Evolutionary conservation across 2,888 invertebrate genomes (phyloP).

Genomic region (Limnephilus rhombicus): DNA sequence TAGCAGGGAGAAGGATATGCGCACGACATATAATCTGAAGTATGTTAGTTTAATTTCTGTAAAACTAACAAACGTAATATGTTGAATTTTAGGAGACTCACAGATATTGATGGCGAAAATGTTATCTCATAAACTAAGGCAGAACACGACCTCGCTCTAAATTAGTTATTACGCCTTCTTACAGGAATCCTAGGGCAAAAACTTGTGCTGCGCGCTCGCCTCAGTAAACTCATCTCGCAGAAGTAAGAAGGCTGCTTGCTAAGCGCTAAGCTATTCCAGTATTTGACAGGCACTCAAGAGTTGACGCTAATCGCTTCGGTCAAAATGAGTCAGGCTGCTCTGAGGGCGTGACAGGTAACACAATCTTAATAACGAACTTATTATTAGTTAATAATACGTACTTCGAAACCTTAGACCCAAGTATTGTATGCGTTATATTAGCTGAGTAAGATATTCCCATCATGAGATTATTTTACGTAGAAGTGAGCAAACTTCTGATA

Average conservation of each 20-base stretch:
- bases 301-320: constrained; percentile 26
- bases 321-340: not conserved
- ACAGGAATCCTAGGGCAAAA: not conserved
- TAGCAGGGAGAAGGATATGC: not conserved
- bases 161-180: not conserved
- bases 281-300: constrained; percentile 27
- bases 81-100: not conserved
- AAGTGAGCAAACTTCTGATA: not conserved
- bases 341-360: not conserved
- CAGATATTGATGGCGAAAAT: not conserved
- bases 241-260: not conserved
- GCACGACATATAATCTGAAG: not conserved
- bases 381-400: not conserved
- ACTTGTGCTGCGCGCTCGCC: not conserved
- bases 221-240: too few relatives aligned
- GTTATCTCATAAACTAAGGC: not conserved
- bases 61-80: too few relatives aligned
- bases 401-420: not conserved
- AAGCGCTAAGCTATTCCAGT: not conserved
- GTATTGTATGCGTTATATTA: not conserved
- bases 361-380: not conserved
- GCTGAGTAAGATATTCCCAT: not conserved
- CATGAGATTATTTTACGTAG: not conserved
- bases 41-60: not conserved
- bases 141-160: not conserved